Percentiles rank a stretch among this genome's conserved stretches.
These are phyloP conservation scores for Orthosia incerta DNA, from an alignment of 2,888 invertebrate genomes.

Conservation along the genomic window DNA sequence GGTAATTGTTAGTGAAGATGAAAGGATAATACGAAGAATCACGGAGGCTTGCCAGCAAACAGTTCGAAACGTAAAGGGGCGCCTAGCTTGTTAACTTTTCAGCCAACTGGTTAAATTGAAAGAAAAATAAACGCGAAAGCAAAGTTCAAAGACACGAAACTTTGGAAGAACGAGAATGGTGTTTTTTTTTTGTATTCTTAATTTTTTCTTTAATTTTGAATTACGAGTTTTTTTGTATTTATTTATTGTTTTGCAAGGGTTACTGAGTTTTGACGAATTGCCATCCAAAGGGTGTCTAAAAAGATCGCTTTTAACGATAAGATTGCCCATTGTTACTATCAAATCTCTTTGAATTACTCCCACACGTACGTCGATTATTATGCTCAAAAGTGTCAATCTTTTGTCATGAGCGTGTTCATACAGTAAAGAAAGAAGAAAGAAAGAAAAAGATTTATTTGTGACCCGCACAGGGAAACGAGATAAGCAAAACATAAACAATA, in stretches of 20 bases:
- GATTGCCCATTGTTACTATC: too few species aligned
- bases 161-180: background rate
- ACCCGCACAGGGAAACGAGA: too few species aligned
- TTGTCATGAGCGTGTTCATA: background rate
- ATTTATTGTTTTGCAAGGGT: background rate
- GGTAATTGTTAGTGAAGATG: slow-evolving; percentile 49
- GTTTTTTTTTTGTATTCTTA: background rate
- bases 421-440: too few species aligned
- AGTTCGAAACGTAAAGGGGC: slow-evolving; percentile 20
- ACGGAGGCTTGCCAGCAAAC: slow-evolving; percentile 38
- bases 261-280: background rate
- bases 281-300: too few species aligned
- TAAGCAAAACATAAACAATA: too few species aligned
- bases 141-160: slow-evolving; percentile 18
- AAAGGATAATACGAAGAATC: slow-evolving; percentile 51
- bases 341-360: background rate
- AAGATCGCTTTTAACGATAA: too few species aligned
- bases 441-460: too few species aligned
- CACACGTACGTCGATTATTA: background rate
- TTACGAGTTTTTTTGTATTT: background rate
- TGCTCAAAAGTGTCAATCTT: background rate
- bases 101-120: slow-evolving; percentile 2
- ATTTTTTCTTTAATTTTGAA: background rate
- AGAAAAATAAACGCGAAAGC: slow-evolving; percentile 7
- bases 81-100: slow-evolving; percentile 23